These are phyloP conservation scores for Mylabris sibirica DNA, from an alignment of 2,888 invertebrate genomes.

Conservation along the genomic window DNA sequence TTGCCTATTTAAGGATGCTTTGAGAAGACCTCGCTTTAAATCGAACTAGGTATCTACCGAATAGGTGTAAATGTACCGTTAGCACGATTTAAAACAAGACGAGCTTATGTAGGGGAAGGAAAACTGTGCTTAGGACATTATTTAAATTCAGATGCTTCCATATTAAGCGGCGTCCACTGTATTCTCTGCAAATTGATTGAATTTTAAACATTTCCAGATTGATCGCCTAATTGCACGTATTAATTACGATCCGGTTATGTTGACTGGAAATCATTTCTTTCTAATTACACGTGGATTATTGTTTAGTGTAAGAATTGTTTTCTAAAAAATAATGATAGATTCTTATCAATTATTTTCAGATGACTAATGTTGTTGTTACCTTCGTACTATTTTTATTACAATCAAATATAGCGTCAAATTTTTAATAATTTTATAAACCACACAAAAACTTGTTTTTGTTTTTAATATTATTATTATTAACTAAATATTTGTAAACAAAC, in stretches of 20 bases:
- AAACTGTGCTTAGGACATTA: no score
- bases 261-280: constrained; percentile 48
- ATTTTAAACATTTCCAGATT: constrained; percentile 38
- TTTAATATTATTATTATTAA: no score
- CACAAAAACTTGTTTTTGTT: background rate
- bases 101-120: no score
- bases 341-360: constrained; percentile 42
- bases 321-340: background rate
- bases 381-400: constrained; percentile 38
- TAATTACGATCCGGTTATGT: constrained; percentile 37
- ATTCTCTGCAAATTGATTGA: constrained; percentile 41
- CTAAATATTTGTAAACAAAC: no score
- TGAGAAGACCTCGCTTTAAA: no score
- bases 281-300: constrained; percentile 45
- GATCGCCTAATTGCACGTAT: constrained; percentile 46
- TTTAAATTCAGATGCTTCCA: no score
- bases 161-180: constrained; percentile 3
- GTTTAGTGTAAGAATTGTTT: constrained; percentile 43
- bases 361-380: constrained; percentile 37
- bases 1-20: no score
- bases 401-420: constrained; percentile 2
- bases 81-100: no score
- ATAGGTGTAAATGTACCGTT: no score
- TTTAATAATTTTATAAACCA: constrained; percentile 5
- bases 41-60: no score